These are phyloP conservation scores for Cossypha heuglini DNA, from an alignment of 2,797 vertebrate genomes.

Conservation along the genomic window DNA sequence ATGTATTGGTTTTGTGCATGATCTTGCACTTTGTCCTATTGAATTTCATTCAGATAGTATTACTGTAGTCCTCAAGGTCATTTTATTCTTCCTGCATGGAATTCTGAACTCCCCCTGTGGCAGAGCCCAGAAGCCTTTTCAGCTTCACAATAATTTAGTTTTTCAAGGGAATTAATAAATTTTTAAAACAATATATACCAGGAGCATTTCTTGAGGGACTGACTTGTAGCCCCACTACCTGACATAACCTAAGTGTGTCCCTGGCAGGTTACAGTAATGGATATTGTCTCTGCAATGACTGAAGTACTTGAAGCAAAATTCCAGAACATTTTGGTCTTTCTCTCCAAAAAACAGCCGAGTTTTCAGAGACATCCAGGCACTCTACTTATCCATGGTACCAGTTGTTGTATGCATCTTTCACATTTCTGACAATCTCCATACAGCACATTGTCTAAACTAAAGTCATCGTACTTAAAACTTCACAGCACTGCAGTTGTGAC, in stretches of 20 bases:
- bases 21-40: conserved; percentile 52
- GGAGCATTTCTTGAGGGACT: not conserved
- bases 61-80: conserved; percentile 40
- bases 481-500: not conserved
- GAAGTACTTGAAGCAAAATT: not conserved
- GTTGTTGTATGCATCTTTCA: not conserved
- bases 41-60: conserved; percentile 38
- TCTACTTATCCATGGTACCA: not conserved
- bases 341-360: not conserved
- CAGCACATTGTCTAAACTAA: not conserved
- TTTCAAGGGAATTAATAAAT: not conserved
- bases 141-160: not conserved
- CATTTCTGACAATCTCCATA: not conserved
- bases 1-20: conserved; percentile 15
- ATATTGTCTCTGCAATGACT: not conserved
- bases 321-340: not conserved
- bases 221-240: not conserved
- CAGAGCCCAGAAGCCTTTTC: not conserved
- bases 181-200: not conserved
- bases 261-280: not conserved
- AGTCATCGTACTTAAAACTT: not conserved
- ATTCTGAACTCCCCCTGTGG: not conserved
- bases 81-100: not conserved
- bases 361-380: not conserved
- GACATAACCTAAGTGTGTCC: not conserved